Evolutionary conservation across 2,113 vertebrate genomes (phyloP), one percentile per base, ranked within the genome.

Genomic region (Sus scrofa): DNA sequence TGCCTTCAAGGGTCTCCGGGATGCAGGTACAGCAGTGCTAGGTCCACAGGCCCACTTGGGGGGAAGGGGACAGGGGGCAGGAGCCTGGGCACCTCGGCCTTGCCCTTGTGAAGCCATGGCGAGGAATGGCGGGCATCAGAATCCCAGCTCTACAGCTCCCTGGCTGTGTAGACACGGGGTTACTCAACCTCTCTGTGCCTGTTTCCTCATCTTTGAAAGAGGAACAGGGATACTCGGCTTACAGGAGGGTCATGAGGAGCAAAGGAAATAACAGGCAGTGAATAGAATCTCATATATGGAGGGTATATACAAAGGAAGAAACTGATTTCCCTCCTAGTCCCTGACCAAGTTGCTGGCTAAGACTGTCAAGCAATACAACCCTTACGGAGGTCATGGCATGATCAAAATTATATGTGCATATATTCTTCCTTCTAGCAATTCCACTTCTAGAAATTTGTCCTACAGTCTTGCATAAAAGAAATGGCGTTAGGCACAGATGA

Each of bases 151-250:
- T 34, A 13, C 4, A 18, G 37, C 56, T 16, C 32, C 7, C 32
- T 75, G 67, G 81, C 75, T 24, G 27, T 81, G 85, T 6, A 82
- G 81, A 84, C 60, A 32, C 0, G 9, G 11, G 13, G 24, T 37
- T 65, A 63, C 71, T 62, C 62, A 81, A 44, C 27, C 60, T 90
- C 67, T 95, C 95, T 88, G 60, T 54, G 27, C 58, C 58, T 44
- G 16, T 26, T 34, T 74, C 58, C 74, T 92, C 75, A 0, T 50
- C 94, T 95, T 14, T 26, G 37, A 90, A 87, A 34, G 2, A 5
- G 37, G 70, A 89, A 58, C 3, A 14, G 32, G n/a, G 56, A 6
- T 9, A 77, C 58, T 65, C 82, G 85, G 32, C 26, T 67, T 93
- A 58, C 44, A 62, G 34, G 32, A 75, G 34, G 39, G 70, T 26